Evolutionary conservation across 2,888 invertebrate genomes (phyloP).

Genomic region (Meloe dianella): DNA sequence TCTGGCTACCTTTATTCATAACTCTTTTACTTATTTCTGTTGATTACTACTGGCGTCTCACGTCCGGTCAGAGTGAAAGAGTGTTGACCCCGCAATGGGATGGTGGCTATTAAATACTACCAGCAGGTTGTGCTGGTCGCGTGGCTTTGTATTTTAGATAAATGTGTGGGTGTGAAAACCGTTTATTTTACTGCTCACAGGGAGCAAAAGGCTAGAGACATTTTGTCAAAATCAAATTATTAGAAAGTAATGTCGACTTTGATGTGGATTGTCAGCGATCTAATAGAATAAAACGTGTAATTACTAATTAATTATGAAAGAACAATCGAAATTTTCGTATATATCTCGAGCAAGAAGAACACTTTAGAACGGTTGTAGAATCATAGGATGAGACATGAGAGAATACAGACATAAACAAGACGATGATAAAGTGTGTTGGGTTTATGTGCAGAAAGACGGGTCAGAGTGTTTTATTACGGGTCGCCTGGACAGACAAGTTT

Average conservation of each 20-base stretch:
- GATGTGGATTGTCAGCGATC: background rate
- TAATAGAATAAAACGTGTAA: background rate
- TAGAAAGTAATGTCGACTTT: background rate
- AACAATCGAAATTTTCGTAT: background rate
- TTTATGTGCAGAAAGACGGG: conserved; percentile 6
- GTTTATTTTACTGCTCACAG: background rate
- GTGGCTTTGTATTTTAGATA: background rate
- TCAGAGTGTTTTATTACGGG: background rate
- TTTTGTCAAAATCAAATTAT: background rate
- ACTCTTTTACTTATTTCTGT: background rate
- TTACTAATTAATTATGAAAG: background rate
- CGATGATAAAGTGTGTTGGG: conserved; percentile 2
- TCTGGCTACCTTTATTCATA: background rate
- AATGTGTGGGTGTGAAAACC: background rate
- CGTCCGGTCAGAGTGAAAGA: background rate
- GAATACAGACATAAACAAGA: background rate
- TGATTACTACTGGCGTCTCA: conserved; percentile 3
- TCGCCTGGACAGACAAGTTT: background rate
- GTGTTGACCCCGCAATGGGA: conserved; percentile 4
- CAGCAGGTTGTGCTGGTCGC: conserved; percentile 8
- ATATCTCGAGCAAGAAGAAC: background rate
- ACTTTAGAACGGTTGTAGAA: background rate
- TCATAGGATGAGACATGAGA: background rate
- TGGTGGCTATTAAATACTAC: conserved; percentile 9
- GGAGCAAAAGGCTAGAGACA: background rate